Percentiles rank a stretch among this genome's conserved stretches.
phyloP scores from a whole-genome alignment of 2,797 vertebrate species.

The Sebastes kiyomatsui region DNA sequence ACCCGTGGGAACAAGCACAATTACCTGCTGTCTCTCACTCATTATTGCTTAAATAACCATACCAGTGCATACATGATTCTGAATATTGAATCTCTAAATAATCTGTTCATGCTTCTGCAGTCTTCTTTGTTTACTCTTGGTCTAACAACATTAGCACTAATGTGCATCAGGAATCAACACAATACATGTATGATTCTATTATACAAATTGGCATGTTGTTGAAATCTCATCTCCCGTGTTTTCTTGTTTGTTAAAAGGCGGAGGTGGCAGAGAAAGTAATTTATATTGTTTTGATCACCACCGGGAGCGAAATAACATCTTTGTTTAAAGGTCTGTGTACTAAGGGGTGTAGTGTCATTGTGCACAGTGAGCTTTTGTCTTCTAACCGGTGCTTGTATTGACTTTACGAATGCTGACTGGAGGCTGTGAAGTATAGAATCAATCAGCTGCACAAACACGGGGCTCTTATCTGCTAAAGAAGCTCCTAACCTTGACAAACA shows the following conservation, averaged over 20 bases:
- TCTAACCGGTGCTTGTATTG: conserved; percentile 45
- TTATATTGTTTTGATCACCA: conserved; percentile 36
- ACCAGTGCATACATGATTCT: conserved; percentile 33
- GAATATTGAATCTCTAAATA: conserved; percentile 47
- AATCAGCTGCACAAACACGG: conserved; percentile 59
- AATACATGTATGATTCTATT: conserved; percentile 19
- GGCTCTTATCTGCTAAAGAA: conserved; percentile 48
- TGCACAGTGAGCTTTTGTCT: conserved; percentile 41
- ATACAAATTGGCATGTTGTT: conserved; percentile 20
- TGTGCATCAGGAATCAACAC: conserved; percentile 29
- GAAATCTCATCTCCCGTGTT: conserved; percentile 30
- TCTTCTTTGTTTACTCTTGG: conserved; percentile 47
- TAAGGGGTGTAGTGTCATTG: conserved; percentile 11
- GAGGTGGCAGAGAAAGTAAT: background rate
- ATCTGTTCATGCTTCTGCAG: conserved; percentile 31
- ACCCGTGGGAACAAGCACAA: conserved; percentile 51
- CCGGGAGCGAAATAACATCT: conserved; percentile 1
- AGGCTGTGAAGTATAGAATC: conserved; percentile 57
- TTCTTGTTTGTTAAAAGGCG: conserved; percentile 14
- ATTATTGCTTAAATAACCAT: conserved; percentile 63
- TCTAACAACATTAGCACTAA: conserved; percentile 37
- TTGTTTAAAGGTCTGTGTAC: conserved; percentile 8
- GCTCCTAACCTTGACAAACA: conserved; percentile 47
- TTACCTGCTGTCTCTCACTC: conserved; percentile 61
- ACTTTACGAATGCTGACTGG: conserved; percentile 49